Base-by-base conservation (phyloP, 2,888 invertebrate genomes). In the Eurois occulta region DNA sequence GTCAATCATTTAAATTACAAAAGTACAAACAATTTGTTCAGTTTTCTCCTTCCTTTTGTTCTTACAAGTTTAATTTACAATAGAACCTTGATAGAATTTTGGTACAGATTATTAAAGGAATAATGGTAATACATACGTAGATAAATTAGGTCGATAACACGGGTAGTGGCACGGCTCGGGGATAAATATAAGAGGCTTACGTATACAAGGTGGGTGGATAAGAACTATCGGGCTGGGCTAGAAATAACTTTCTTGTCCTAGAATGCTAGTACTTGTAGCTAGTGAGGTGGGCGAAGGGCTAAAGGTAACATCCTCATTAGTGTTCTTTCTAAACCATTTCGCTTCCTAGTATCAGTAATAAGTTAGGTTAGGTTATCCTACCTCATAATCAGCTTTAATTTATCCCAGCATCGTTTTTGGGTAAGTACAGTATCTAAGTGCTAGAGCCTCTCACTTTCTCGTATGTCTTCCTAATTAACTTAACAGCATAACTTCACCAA, bases 61-160 rank as follows among this genome's bases (percentile, higher is more conserved):
- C 16, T 68, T 35, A 65, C 65, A 43, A 35, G 64, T 8, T 35
- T 6, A 13, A 58, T 35, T 18, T 28, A 66, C 28, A 65, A 72
- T 16, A 28, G 72, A 81, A 41, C 62, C 58, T 70, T 5, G 24
- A 16, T 35, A 71, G 35, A 81, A 85, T 71, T 58, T 52, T 32
- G 21, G 28, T 2, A 48, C 32, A 75, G 69, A 84, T 78, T 68
- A 77, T 69, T 46, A 41, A n/a, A 58, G 46, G 70, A 64, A 81
- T 81, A 68, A 60, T 68, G 73, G 62, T 77, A 72, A 75, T 72
- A 70, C 28, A 72, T 70, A 75, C 43, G 55, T 13, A 86, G 83
- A 84, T 86, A 84, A 84, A 84, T 86, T 75, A 78, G 83, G 72
- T 16, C 52, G 83, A 84, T 84, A 84, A 70, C 58, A 66, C 58